Base-by-base conservation (phyloP, 2,888 invertebrate genomes). In the Hetaerina titia region DNA sequence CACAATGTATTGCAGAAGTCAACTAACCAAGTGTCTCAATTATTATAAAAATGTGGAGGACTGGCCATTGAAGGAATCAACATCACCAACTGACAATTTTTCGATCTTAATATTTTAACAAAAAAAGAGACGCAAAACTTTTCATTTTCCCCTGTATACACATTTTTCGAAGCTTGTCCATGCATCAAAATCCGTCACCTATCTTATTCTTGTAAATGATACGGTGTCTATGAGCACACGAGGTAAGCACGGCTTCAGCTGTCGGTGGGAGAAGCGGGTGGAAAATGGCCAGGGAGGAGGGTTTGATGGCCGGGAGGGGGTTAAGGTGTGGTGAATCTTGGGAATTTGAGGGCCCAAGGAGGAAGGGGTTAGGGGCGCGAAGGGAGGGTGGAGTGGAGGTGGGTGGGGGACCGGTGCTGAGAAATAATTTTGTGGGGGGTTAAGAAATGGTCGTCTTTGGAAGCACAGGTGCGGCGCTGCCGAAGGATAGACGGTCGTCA, bases 331-430 rank as follows among this genome's bases (percentile, higher is more conserved):
- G 69, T 69, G 69, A 69, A n/a, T 69, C n/a, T 22, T 9, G n/a
- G 5, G n/a, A n/a, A n/a, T 22, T 2, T 9, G 22, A 2, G n/a
- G 19, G 22, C 69, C 9, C 11, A 69, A 22, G 69, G 11, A 22
- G 6, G 81, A 15, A 11, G n/a, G 81, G 11, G 81, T 31, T 81
- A 5, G n/a, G 19, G 25, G 31, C 25, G 22, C 25, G 31, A 31
- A 6, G 15, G 11, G 81, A 31, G 81, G 81, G 19, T 81, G 6
- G 81, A 31, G 81, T 45, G 13, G 15, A 31, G 11, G 81, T 81
- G 81, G 81, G 19, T 81, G 6, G 81, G 81, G 81, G 81, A 81
- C 31, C 81, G 81, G 81, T 81, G 81, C 81, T 4, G 81, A 81
- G 11, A 31, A 31, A 81, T 31, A 81, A 81, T 31, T 69, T 69